A percentile compares a stretch with the other conserved stretches of the same genome.
phyloP scores from a whole-genome alignment of 2,888 invertebrate species.

The Yponomeuta evonymella region DNA sequence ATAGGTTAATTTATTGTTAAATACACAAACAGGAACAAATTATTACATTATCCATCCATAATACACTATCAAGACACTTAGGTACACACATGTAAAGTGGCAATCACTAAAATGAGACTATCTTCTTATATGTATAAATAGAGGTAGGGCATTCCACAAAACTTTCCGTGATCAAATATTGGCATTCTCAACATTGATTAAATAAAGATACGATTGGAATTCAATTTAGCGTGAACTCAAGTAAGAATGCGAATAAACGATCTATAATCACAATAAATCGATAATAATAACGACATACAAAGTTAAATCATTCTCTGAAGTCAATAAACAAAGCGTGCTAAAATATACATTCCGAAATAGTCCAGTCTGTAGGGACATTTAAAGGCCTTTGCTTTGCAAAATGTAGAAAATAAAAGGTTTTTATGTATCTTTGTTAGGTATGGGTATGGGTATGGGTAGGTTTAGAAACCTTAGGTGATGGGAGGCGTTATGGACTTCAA shows the following conservation, averaged over 20 bases:
- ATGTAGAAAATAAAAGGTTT: too few relatives aligned
- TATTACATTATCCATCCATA: constrained; percentile 6
- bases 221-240: background rate
- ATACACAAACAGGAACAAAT: constrained; percentile 11
- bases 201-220: background rate
- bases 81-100: constrained; percentile 14
- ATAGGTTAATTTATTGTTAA: constrained; percentile 1
- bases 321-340: constrained; percentile 5
- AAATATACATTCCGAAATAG: constrained; percentile 4
- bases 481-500: too few relatives aligned
- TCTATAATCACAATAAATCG: constrained; percentile 13
- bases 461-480: too few relatives aligned
- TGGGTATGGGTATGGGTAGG: too few relatives aligned
- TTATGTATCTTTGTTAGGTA: too few relatives aligned
- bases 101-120: constrained; percentile 14
- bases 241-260: constrained; percentile 11
- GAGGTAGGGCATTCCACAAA: constrained; percentile 16
- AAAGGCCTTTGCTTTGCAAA: background rate
- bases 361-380: background rate
- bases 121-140: constrained; percentile 10
- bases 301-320: constrained; percentile 5
- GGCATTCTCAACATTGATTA: constrained; percentile 7
- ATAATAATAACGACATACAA: constrained; percentile 8
- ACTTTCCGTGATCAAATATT: constrained; percentile 13
- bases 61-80: constrained; percentile 16